Percentiles rank a stretch among this genome's conserved stretches.
These are phyloP conservation scores for Trichonephila inaurata DNA, from an alignment of 1,140 invertebrate genomes.

Conservation along the genomic window DNA sequence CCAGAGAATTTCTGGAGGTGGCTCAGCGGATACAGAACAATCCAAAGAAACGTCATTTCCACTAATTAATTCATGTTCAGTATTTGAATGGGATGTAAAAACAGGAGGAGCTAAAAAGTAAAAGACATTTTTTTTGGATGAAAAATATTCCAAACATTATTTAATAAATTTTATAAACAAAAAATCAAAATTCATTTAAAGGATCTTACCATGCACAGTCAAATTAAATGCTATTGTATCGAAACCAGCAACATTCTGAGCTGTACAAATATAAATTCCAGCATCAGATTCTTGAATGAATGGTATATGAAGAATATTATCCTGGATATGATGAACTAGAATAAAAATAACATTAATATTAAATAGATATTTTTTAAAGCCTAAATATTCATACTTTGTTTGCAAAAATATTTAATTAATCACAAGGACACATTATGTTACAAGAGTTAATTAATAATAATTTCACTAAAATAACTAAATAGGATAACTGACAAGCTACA, in stretches of 20 bases:
- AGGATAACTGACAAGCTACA: too few relatives aligned
- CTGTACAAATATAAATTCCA: conserved; percentile 70
- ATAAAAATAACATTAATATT: neutral
- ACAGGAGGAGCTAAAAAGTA: conserved; percentile 60
- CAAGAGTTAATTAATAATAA: too few relatives aligned
- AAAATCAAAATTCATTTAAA: neutral
- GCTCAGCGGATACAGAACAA: conserved; percentile 80
- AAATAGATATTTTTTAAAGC: neutral
- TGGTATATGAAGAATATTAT: conserved; percentile 62
- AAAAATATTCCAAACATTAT: too few relatives aligned
- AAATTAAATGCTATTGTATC: conserved; percentile 63
- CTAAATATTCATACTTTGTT: too few relatives aligned
- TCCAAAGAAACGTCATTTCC: conserved; percentile 55
- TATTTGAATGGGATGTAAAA: neutral
- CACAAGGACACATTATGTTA: too few relatives aligned
- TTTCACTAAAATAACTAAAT: too few relatives aligned
- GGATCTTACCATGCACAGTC: conserved; percentile 54
- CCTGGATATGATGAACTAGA: conserved; percentile 56
- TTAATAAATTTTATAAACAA: neutral
- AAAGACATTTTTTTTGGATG: neutral
- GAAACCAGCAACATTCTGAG: conserved; percentile 71
- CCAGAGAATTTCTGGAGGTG: conserved; percentile 80
- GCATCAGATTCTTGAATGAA: conserved; percentile 69
- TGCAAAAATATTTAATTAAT: too few relatives aligned
- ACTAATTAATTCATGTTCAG: conserved; percentile 3